Evolutionary conservation across 2,888 invertebrate species (phyloP), one percentile per base, ranked within the genome.

Genomic region (Rotaria macrura): DNA sequence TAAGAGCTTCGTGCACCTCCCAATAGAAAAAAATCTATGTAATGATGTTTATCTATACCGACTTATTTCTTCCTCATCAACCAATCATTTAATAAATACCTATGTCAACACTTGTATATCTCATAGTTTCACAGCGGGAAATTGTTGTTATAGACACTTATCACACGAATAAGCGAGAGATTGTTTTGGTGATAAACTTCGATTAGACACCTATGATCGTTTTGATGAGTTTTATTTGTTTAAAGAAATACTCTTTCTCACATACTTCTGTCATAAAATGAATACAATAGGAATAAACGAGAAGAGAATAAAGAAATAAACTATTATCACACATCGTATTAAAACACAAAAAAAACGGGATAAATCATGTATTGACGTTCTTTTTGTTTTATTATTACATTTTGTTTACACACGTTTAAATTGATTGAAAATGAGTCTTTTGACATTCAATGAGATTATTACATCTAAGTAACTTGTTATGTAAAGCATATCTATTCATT

Each of bases 121-220:
- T 65, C 65, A 17, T 49, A 14, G 65, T 65, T 34, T 65, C 65
- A 65, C 65, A 65, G 65, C 29, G 34, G 65, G 65, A 65, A 65
- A 65, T 65, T 65, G 34, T 65, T 65, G 65, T 65, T 65, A 65
- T 65, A 65, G 65, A 65, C 65, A 65, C 65, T 65, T 65, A 65
- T 65, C 65, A 34, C 65, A 65, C 65, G 65, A 65, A 65, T 29
- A 29, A 65, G 65, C 65, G 34, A 65, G 65, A 65, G 65, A 65
- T 65, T 65, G 65, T 65, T 65, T 65, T 65, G 65, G 65, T 65
- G 65, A 79, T 79, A 79, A 79, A 79, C 79, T 79, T 79, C 79
- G 79, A 79, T 79, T 79, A 79, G 43, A 79, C 79, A 79, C 79
- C 79, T 79, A 25, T 65, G 79, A 79, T 79, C 79, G 79, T 79